phyloP scores from a whole-genome alignment of 2,888 invertebrate species.

The Stratiomys singularior region DNA sequence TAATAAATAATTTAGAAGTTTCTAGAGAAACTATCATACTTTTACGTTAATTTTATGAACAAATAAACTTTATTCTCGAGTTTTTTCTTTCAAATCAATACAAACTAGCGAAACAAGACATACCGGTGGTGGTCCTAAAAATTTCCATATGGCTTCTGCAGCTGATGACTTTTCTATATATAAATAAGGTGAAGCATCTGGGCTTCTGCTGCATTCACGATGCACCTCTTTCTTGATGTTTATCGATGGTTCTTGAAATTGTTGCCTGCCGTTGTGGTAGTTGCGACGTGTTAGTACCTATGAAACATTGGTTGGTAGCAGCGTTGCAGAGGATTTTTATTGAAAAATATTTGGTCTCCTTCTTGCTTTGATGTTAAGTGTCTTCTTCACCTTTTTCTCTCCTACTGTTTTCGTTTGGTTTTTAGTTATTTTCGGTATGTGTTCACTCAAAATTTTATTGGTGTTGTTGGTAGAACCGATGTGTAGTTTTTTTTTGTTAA shows the following conservation, averaged over 20 bases:
- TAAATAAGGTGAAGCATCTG: constrained; percentile 10
- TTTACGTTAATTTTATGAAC: too few species aligned
- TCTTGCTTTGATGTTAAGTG: too few species aligned
- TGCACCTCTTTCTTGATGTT: neutral
- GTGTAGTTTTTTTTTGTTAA: neutral
- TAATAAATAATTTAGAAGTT: too few species aligned
- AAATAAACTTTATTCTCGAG: too few species aligned
- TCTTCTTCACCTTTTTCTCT: neutral
- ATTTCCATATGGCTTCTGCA: constrained; percentile 34
- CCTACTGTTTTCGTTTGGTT: neutral
- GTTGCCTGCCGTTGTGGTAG: too few species aligned
- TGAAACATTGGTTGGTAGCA: too few species aligned
- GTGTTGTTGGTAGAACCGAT: too few species aligned
- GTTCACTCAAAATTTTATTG: neutral
- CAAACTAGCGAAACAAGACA: neutral
- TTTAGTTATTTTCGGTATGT: neutral
- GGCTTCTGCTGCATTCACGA: constrained; percentile 5
- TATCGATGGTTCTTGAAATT: neutral
- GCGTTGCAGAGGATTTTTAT: too few species aligned
- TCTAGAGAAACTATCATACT: too few species aligned
- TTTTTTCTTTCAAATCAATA: too few species aligned
- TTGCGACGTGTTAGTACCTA: too few species aligned
- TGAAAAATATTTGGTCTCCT: too few species aligned
- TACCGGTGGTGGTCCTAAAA: constrained; percentile 39
- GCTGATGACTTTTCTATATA: constrained; percentile 22